Base-by-base conservation (phyloP, 1,140 invertebrate genomes). In the Brachystomella parvula region DNA sequence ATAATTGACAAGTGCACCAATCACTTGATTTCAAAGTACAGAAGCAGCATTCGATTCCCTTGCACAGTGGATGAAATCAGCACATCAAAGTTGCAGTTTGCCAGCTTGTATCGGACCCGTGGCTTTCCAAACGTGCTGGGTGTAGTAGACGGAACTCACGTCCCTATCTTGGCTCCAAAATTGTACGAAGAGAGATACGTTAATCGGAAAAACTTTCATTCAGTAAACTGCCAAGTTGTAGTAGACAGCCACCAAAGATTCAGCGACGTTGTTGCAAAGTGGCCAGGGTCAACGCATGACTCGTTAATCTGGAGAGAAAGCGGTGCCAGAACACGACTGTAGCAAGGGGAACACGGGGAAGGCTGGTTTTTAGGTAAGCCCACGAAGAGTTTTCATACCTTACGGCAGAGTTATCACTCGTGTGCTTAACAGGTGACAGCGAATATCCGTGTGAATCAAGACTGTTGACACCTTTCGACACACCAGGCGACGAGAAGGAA, bases 241-340 rank as follows among this genome's bases (percentile, higher is more conserved):
- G 75, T 74, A 64, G 71, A 77, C 73, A 60, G 73, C 6, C 63
- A 77, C 3, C 64, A 78, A 1, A 66, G 33, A 61, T 75, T 81
- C 19, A 69, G 67, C 57, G 75, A 79, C 57, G 66, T 77, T 56
- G 75, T 78, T 12, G 72, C 73, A 31, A 58, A 74, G n/a, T 79
- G 76, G 76, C 76, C 75, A 3, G 77, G 77, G 9, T 69, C 64
- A 33, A 63, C 67, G 29, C 76, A 78, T 64, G 77, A 79, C 63
- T 59, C 57, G 2, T 77, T 66, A 0, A 79, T 79, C 39, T 78
- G 77, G 63, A 65, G 67, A 15, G 62, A 73, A 33, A 72, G 66
- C 21, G n/a, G 26, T 33, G 15, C 74, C 17, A 66, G 56, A 30
- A 31, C 21, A 19, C 29, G 30, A 21, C 71, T 76, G 33, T 39